These are phyloP conservation scores for Sterrhoptilus dennistouni DNA, from an alignment of 2,113 vertebrate genomes.

Conservation along the genomic window DNA sequence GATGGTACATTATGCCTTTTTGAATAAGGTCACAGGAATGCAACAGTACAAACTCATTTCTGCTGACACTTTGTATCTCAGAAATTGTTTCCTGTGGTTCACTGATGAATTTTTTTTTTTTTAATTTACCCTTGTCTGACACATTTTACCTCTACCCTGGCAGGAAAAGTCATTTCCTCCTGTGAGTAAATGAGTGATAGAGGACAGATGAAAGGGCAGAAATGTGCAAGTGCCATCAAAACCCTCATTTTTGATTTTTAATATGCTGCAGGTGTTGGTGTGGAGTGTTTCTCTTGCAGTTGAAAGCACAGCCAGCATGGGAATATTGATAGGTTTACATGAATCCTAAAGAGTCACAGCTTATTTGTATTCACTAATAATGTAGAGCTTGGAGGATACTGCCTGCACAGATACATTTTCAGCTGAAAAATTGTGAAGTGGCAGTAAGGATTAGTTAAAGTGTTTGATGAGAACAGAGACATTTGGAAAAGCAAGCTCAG, in stretches of 20 bases:
- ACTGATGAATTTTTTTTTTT: not conserved
- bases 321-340: slow-evolving; percentile 5
- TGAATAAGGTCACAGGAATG: not conserved
- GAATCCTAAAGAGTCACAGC: not conserved
- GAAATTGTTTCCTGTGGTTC: slow-evolving; percentile 26
- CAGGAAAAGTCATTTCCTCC: slow-evolving; percentile 38
- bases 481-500: not conserved
- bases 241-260: not conserved
- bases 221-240: slow-evolving; percentile 21
- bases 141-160: slow-evolving; percentile 31
- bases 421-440: not conserved
- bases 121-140: not conserved
- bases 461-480: not conserved
- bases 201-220: slow-evolving; percentile 35
- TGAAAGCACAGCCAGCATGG: not conserved
- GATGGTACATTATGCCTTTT: not conserved
- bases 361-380: slow-evolving; percentile 20
- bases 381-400: not conserved
- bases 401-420: not conserved
- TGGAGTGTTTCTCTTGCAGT: not conserved
- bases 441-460: not conserved
- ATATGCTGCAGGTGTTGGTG: not conserved
- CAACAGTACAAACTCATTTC: not conserved
- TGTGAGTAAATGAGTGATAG: slow-evolving; percentile 13
- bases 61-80: not conserved